These are phyloP conservation scores for Mylabris sibirica DNA, from an alignment of 2,888 invertebrate genomes.

Conservation along the genomic window DNA sequence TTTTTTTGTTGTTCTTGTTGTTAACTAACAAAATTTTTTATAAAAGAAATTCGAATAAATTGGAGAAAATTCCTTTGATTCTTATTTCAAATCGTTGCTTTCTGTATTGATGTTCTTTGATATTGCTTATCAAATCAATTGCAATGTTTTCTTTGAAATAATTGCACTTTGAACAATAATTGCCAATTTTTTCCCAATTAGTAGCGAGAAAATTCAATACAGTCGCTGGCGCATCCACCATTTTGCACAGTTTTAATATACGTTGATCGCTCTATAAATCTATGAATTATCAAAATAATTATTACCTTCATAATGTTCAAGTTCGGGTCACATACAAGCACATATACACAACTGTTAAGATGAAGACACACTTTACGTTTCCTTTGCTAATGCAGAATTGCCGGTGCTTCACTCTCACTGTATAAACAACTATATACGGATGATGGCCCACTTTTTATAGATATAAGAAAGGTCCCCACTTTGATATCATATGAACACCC, in stretches of 20 bases:
- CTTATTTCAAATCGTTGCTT: too few relatives aligned
- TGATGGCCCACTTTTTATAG: slow-evolving; percentile 53
- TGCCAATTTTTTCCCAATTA: too few relatives aligned
- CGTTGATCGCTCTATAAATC: neutral
- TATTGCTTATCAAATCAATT: too few relatives aligned
- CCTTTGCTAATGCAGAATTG: slow-evolving; percentile 34
- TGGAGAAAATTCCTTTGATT: too few relatives aligned
- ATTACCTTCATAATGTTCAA: slow-evolving; percentile 53
- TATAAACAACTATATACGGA: slow-evolving; percentile 37
- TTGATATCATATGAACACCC: slow-evolving; percentile 22
- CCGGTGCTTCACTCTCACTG: slow-evolving; percentile 56
- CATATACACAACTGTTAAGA: slow-evolving; percentile 37
- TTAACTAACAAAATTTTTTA: too few relatives aligned
- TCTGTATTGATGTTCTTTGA: too few relatives aligned
- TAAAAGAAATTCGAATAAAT: too few relatives aligned
- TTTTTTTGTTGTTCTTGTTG: too few relatives aligned
- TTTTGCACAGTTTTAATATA: neutral
- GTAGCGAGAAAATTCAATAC: neutral
- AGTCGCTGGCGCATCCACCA: slow-evolving; percentile 1
- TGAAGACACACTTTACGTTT: slow-evolving; percentile 39
- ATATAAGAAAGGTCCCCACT: slow-evolving; percentile 43
- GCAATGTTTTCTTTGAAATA: too few relatives aligned
- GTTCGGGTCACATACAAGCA: slow-evolving; percentile 47
- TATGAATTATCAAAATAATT: neutral
- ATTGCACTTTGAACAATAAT: too few relatives aligned